phyloP scores from a whole-genome alignment of 2,888 invertebrate species.

The Ophion ventricosus region DNA sequence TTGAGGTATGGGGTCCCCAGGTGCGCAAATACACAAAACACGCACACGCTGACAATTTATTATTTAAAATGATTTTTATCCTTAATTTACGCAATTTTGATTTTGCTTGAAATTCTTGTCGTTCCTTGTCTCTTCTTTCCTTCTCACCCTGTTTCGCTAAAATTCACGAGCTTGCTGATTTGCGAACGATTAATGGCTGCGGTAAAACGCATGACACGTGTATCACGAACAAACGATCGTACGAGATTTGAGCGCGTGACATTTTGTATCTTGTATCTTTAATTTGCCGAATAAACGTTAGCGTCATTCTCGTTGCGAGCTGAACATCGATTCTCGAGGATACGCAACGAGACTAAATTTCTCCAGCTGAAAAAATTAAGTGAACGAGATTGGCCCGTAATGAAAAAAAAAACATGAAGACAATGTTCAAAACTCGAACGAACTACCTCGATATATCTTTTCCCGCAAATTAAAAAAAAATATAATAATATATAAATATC shows the following conservation, averaged over 20 bases:
- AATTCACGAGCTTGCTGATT: not conserved
- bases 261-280: not conserved
- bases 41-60: slow-evolving; percentile 76
- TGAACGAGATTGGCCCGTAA: not conserved
- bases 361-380: not conserved
- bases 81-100: slow-evolving; percentile 3
- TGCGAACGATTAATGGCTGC: not conserved
- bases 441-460: not conserved
- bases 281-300: not conserved
- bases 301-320: not conserved
- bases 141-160: not conserved
- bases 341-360: not conserved
- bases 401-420: not conserved
- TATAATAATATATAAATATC: not conserved
- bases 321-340: not conserved
- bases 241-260: not conserved
- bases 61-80: slow-evolving; percentile 46
- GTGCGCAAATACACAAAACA: slow-evolving; percentile 85
- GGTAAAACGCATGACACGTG: slow-evolving; percentile 3
- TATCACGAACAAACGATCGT: not conserved
- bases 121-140: not conserved
- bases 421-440: not conserved
- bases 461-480: not conserved
- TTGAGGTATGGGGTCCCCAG: slow-evolving; percentile 92
- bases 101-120: slow-evolving; percentile 14